Conservation (phyloP, 2,797 vertebrate genomes). For the Heliangelus exortis region DNA sequence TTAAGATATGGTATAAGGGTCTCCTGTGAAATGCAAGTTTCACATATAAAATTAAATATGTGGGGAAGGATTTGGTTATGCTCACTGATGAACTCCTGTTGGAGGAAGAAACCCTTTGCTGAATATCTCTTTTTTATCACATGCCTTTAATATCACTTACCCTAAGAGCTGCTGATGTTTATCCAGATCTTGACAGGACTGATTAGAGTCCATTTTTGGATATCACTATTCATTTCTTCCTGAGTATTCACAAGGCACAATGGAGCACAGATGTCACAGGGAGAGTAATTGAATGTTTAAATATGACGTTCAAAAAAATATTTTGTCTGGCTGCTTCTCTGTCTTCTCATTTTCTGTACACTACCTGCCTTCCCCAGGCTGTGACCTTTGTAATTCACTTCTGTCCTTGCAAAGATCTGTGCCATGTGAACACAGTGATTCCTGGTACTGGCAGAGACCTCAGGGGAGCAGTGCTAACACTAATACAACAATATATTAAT, state of each 20-base stretch:
- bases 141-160: neutral
- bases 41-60: neutral
- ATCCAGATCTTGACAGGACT: neutral
- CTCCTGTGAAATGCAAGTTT: fast-evolving
- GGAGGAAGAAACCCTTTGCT: neutral
- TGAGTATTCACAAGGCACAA: constrained; percentile 18
- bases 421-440: neutral
- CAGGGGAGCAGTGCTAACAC: neutral
- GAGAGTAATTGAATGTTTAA: constrained; percentile 20
- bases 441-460: neutral
- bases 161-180: constrained; percentile 1
- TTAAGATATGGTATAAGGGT: neutral
- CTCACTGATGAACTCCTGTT: neutral
- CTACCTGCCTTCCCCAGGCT: neutral
- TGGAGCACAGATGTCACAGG: neutral
- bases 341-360: neutral
- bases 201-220: constrained; percentile 6
- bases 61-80: neutral
- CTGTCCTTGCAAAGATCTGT: neutral
- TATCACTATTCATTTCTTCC: constrained; percentile 16
- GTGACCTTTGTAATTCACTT: neutral
- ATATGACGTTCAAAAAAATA: constrained; percentile 34
- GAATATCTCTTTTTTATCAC: neutral
- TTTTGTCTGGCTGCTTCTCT: constrained; percentile 32
- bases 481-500: neutral